phyloP scores from a whole-genome alignment of 2,888 invertebrate species.

The Tachina grossa region DNA sequence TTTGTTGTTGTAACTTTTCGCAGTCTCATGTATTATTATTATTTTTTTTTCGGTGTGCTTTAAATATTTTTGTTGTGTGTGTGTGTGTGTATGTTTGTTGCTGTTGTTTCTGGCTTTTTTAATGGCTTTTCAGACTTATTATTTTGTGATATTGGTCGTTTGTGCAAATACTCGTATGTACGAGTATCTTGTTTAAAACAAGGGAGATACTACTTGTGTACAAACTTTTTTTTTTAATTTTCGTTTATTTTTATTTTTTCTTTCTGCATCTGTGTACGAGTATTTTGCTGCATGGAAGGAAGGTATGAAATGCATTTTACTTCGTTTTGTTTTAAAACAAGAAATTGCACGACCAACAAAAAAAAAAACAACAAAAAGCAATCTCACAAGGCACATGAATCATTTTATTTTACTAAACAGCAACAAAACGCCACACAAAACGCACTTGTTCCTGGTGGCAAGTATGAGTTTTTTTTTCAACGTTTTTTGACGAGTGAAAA shows the following conservation, averaged over 20 bases:
- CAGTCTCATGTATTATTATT: slow-evolving; percentile 53
- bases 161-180: slow-evolving; percentile 24
- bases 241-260: slow-evolving; percentile 9
- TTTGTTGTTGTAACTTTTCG: slow-evolving; percentile 53
- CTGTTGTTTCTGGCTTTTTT: slow-evolving; percentile 41
- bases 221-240: not conserved
- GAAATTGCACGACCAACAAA: not conserved
- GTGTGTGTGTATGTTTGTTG: not conserved
- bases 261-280: slow-evolving; percentile 11
- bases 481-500: slow-evolving; percentile 43
- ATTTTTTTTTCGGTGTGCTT: slow-evolving; percentile 34
- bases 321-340: slow-evolving; percentile 24
- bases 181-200: slow-evolving; percentile 44
- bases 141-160: slow-evolving; percentile 41
- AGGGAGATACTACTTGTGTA: slow-evolving; percentile 11
- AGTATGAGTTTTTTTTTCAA: slow-evolving; percentile 7
- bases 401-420: slow-evolving; percentile 8
- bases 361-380: not conserved
- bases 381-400: slow-evolving; percentile 13
- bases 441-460: slow-evolving; percentile 60
- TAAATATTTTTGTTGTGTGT: slow-evolving; percentile 43
- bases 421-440: slow-evolving; percentile 56
- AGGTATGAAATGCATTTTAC: slow-evolving; percentile 28
- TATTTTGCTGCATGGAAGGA: not conserved
- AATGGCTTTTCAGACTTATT: slow-evolving; percentile 50